phyloP scores from a whole-genome alignment of 2,888 invertebrate species.

The Dorcus hopei region DNA sequence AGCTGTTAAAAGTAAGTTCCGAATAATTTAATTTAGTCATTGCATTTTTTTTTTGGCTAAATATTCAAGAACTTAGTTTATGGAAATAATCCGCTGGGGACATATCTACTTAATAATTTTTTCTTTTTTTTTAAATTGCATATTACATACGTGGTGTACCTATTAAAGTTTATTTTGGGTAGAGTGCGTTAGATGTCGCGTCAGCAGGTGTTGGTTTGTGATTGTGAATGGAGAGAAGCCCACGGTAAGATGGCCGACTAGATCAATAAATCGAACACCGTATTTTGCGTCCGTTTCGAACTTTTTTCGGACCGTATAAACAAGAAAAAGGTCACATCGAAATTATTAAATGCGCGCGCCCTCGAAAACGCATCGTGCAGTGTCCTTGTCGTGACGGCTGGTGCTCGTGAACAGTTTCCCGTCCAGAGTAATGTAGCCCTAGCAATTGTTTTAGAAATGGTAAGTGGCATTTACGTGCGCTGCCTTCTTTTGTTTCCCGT shows the following conservation, averaged over 20 bases:
- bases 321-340: constrained; percentile 23
- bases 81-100: too few species aligned
- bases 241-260: constrained; percentile 28
- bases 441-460: constrained; percentile 39
- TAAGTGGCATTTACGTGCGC: constrained; percentile 28
- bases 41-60: too few species aligned
- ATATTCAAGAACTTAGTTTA: too few species aligned
- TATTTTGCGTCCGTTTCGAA: constrained; percentile 36
- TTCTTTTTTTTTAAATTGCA: too few species aligned
- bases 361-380: constrained; percentile 5
- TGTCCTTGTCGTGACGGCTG: constrained; percentile 2
- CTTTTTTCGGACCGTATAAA: constrained; percentile 30
- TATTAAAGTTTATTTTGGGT: background rate
- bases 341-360: constrained; percentile 8
- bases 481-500: background rate
- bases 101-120: too few species aligned
- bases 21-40: too few species aligned
- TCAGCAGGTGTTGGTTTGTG: constrained; percentile 2
- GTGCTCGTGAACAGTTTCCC: constrained; percentile 4
- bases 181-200: constrained; percentile 8
- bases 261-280: constrained; percentile 30
- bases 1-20: too few species aligned
- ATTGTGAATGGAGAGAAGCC: constrained; percentile 9
- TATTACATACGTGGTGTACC: background rate
- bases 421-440: constrained; percentile 9